Evolutionary conservation across 2,888 invertebrate species (phyloP).

Genomic region (Lasiommata megera): DNA sequence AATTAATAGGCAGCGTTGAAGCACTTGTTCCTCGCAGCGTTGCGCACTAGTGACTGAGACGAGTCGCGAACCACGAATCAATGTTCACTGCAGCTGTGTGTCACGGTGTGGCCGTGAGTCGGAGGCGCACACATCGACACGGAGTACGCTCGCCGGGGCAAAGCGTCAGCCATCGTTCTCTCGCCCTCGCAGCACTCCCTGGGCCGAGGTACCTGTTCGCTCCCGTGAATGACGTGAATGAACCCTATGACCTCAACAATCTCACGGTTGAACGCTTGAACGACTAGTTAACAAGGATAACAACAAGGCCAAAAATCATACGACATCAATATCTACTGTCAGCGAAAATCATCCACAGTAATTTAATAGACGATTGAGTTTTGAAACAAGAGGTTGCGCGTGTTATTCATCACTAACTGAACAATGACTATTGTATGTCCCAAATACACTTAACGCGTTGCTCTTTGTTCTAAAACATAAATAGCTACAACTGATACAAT

Average conservation of each 20-base stretch:
- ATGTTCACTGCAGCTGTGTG: conserved; percentile 68
- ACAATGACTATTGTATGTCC: conserved; percentile 19
- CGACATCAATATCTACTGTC: not conserved
- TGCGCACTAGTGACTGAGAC: conserved; percentile 78
- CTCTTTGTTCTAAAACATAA: conserved; percentile 5
- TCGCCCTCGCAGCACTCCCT: conserved; percentile 39
- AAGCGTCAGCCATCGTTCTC: conserved; percentile 49
- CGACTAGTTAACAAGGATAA: conserved; percentile 2
- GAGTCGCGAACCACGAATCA: conserved; percentile 71
- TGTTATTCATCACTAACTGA: conserved; percentile 16
- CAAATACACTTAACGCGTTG: conserved; percentile 3
- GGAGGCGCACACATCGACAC: conserved; percentile 46
- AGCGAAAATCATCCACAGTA: not conserved
- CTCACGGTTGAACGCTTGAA: not conserved
- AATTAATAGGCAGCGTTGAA: conserved; percentile 45
- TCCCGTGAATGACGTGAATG: conserved; percentile 29
- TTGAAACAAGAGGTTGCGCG: conserved; percentile 31
- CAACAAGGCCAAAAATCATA: not conserved
- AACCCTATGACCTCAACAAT: conserved; percentile 44
- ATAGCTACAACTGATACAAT: too few relatives aligned
- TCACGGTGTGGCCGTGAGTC: conserved; percentile 43
- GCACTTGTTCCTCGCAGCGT: conserved; percentile 72
- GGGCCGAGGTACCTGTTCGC: conserved; percentile 50
- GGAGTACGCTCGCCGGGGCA: conserved; percentile 37
- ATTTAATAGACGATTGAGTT: not conserved